A percentile compares a stretch with the other conserved stretches of the same genome.
Conservation (phyloP, 2,888 invertebrate genomes). For the Mythimna pallens region DNA sequence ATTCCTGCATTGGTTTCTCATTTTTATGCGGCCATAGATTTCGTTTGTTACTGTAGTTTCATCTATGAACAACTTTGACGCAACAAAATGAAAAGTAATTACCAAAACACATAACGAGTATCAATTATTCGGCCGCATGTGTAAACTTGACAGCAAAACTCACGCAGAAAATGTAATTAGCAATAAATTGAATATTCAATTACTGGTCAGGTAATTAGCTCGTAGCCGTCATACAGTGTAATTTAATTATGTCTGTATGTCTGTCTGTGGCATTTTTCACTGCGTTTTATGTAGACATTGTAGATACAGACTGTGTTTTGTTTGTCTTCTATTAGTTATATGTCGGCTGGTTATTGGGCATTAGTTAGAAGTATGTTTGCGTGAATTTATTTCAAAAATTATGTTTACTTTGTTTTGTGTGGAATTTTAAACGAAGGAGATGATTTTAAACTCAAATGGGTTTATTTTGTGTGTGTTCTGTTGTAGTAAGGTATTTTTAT, state of each 20-base stretch:
- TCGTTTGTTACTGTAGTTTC: background rate
- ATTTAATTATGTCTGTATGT: slow-evolving; percentile 65
- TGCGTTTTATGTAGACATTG: slow-evolving; percentile 46
- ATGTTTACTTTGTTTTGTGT: slow-evolving; percentile 15
- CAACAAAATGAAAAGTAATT: slow-evolving; percentile 37
- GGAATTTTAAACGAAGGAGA: background rate
- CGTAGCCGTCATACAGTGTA: slow-evolving; percentile 54
- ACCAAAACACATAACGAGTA: slow-evolving; percentile 33
- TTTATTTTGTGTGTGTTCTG: background rate
- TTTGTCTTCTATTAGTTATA: slow-evolving; percentile 12
- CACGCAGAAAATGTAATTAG: slow-evolving; percentile 73
- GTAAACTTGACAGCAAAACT: slow-evolving; percentile 40
- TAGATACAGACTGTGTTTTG: slow-evolving; percentile 2
- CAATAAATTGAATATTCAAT: slow-evolving; percentile 87
- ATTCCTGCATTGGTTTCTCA: background rate
- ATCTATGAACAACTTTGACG: background rate
- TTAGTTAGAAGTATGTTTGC: background rate
- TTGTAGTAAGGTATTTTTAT: background rate
- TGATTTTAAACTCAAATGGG: background rate
- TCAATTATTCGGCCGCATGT: slow-evolving; percentile 33
- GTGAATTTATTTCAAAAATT: slow-evolving; percentile 1
- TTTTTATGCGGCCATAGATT: background rate
- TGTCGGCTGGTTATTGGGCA: background rate
- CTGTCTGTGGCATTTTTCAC: slow-evolving; percentile 52
- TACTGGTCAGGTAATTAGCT: slow-evolving; percentile 82